Evolutionary conservation across 2,113 vertebrate genomes (phyloP).

Genomic region (Copsychus sechellarum): DNA sequence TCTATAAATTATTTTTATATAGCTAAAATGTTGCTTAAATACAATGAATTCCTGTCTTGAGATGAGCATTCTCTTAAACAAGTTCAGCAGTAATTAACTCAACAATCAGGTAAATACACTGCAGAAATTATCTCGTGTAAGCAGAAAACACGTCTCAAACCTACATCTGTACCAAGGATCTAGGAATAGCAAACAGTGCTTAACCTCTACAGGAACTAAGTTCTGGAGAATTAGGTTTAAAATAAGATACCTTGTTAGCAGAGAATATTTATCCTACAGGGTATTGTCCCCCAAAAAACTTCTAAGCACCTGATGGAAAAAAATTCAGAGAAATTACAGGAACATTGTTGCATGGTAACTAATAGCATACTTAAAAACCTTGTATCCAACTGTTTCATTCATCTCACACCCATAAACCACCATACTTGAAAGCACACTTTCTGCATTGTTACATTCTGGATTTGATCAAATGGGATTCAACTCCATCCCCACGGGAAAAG

Average conservation of each 20-base stretch:
- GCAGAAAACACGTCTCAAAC: neutral
- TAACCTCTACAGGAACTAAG: neutral
- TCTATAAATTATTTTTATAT: neutral
- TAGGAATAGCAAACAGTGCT: neutral
- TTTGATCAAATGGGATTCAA: neutral
- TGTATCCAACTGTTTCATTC: neutral
- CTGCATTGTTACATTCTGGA: neutral
- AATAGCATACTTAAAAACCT: neutral
- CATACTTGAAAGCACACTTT: neutral
- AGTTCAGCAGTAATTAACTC: neutral
- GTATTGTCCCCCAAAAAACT: neutral
- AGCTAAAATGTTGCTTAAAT: neutral
- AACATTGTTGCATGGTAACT: neutral
- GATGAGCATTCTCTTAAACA: neutral
- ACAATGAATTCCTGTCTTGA: neutral
- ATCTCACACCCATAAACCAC: neutral
- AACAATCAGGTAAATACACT: neutral
- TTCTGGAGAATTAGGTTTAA: neutral
- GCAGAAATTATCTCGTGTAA: neutral
- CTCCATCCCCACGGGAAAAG: neutral
- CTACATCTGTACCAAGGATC: neutral
- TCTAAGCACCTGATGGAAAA: neutral
- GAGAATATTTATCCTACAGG: neutral
- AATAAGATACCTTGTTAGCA: neutral
- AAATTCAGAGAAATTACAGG: neutral